Conservation (phyloP, 1,140 invertebrate species). For the Micrasema longulum region DNA sequence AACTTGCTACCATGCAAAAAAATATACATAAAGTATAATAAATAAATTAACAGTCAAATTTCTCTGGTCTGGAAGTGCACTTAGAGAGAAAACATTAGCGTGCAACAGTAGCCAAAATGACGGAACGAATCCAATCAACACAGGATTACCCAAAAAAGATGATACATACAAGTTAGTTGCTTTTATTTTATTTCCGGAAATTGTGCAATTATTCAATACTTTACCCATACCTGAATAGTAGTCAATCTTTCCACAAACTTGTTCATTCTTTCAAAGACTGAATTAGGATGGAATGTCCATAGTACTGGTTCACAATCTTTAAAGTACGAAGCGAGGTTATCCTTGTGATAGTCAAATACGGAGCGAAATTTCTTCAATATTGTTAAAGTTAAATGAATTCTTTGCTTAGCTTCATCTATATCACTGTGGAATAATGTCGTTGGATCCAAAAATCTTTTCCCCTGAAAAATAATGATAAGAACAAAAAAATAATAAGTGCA, state of each 20-base stretch:
- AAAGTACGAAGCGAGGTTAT: slow-evolving; percentile 75
- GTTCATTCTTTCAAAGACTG: slow-evolving; percentile 88
- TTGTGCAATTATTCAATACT: too few relatives aligned
- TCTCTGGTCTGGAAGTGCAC: too few relatives aligned
- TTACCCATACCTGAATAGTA: slow-evolving; percentile 82
- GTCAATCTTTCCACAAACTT: slow-evolving; percentile 85
- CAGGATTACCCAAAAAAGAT: too few relatives aligned
- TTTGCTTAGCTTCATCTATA: slow-evolving; percentile 86
- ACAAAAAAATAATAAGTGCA: slow-evolving; percentile 41
- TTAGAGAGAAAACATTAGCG: too few relatives aligned
- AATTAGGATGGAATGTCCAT: slow-evolving; percentile 92
- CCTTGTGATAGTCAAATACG: slow-evolving; percentile 78
- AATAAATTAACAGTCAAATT: too few relatives aligned
- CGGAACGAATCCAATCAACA: too few relatives aligned
- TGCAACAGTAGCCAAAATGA: too few relatives aligned
- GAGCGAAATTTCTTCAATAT: slow-evolving; percentile 73
- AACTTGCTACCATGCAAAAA: too few relatives aligned
- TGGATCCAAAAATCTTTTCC: slow-evolving; percentile 87
- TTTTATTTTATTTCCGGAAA: too few relatives aligned
- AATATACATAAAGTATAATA: too few relatives aligned
- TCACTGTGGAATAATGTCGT: slow-evolving; percentile 91
- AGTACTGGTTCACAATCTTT: slow-evolving; percentile 72
- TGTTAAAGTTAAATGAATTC: slow-evolving; percentile 80
- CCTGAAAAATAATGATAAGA: slow-evolving; percentile 67
- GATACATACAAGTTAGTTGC: too few relatives aligned